Base-by-base conservation (phyloP, 1,140 invertebrate species). In the Heliconius melpomene region DNA sequence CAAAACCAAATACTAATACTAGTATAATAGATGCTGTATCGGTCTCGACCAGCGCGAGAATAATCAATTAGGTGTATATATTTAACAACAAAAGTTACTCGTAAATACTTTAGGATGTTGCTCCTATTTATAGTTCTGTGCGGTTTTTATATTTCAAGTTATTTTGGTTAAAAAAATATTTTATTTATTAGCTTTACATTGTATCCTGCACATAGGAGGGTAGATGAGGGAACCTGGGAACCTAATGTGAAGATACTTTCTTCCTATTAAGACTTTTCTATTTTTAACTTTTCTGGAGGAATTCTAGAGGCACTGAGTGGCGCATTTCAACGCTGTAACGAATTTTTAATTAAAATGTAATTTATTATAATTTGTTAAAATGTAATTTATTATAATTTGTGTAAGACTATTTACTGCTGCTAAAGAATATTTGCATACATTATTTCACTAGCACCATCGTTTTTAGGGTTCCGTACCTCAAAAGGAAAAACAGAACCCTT, bases 31-130 rank as follows among this genome's bases (percentile, higher is more conserved):
- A 70, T 52, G 1, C 74, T n/a, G 29, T 32, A 75, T 70, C 46
- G 60, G 79, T 81, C 82, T 86, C 72, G 83, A 85, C 74, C 83
- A 83, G 75, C 76, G 77, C 72, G 77, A 26, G 87, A 86, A 88
- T 86, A 86, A 88, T 87, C 87, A 87, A 88, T 86, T 86, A 88
- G 82, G 72, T 80, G 84, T 85, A 83, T 86, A 86, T 81, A 85
- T 86, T 82, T 85, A 80, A 66, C 36, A 77, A 83, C 87, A 84
- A 83, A 87, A 86, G 84, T 88, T 88, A 74, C 79, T 13, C 79
- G 81, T 80, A 79, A 84, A 66, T 82, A 82, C 60, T 66, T 66
- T 66, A 66, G 60, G 60, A 11, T 29, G 60, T 29, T 66, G 26
- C 20, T 9, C 1, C 8, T 66, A 66, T 66, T 66, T 66, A 66